Conservation (phyloP, 2,888 invertebrate genomes). For the Eilema sororculum region DNA sequence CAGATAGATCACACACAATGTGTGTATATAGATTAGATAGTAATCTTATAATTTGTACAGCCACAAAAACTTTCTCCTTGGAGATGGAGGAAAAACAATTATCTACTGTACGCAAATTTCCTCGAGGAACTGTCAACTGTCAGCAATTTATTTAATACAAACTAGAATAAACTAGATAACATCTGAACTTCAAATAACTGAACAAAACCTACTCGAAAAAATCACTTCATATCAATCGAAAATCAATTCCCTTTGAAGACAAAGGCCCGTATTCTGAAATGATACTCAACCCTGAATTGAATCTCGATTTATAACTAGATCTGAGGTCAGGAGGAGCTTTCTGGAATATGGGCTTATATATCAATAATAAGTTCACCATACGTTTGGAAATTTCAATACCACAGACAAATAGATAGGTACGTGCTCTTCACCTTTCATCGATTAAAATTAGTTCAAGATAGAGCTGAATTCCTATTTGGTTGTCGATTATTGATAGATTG, state of each 20-base stretch:
- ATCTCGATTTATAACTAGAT: too few species aligned
- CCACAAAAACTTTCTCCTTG: slow-evolving; percentile 28
- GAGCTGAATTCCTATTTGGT: neutral
- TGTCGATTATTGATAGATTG: neutral
- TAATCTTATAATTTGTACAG: slow-evolving; percentile 44
- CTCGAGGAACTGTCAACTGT: neutral
- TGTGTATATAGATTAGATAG: slow-evolving; percentile 45
- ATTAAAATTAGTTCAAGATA: neutral
- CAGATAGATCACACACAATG: slow-evolving; percentile 33
- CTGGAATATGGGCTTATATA: too few species aligned
- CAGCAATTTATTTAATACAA: neutral
- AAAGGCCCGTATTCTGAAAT: too few species aligned
- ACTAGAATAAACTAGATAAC: neutral
- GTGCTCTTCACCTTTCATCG: neutral
- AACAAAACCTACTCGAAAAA: neutral
- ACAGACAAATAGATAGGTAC: too few species aligned
- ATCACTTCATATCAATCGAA: neutral
- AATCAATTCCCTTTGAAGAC: neutral
- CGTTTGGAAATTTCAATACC: neutral
- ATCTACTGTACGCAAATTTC: neutral
- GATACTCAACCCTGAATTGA: too few species aligned
- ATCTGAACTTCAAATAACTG: neutral
- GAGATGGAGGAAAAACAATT: neutral
- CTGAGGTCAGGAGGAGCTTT: too few species aligned
- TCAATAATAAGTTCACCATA: neutral